These are phyloP conservation scores for Penaeus japonicus DNA, from an alignment of 1,140 invertebrate genomes.

Conservation along the genomic window DNA sequence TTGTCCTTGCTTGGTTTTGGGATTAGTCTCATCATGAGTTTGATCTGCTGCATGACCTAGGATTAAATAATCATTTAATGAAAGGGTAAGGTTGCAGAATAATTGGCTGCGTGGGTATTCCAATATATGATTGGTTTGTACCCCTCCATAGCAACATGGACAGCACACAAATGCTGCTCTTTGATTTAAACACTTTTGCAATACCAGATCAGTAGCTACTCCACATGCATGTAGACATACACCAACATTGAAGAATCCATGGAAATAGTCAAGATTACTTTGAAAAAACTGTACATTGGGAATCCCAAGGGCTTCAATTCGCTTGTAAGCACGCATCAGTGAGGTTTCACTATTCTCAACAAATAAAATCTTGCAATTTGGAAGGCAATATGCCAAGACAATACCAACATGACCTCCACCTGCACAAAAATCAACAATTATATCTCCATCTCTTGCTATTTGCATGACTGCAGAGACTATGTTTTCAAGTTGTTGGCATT, in stretches of 20 bases:
- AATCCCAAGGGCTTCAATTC: slow-evolving; percentile 75
- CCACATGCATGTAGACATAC: slow-evolving; percentile 93
- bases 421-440: slow-evolving; percentile 94
- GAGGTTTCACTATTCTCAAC: slow-evolving; percentile 95
- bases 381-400: slow-evolving; percentile 80
- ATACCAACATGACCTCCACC: slow-evolving; percentile 93
- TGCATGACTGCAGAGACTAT: slow-evolving; percentile 76
- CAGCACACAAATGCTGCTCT: slow-evolving; percentile 87
- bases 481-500: slow-evolving; percentile 90
- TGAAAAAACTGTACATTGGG: slow-evolving; percentile 84
- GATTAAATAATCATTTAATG: slow-evolving; percentile 76
- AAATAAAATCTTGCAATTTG: slow-evolving; percentile 71
- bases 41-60: slow-evolving; percentile 90
- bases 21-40: slow-evolving; percentile 77
- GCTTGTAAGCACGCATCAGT: slow-evolving; percentile 75
- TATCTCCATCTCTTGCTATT: slow-evolving; percentile 64
- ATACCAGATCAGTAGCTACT: slow-evolving; percentile 90
- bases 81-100: slow-evolving; percentile 72
- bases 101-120: slow-evolving; percentile 71
- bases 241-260: slow-evolving; percentile 77
- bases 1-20: slow-evolving; percentile 77
- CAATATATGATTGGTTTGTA: slow-evolving; percentile 76
- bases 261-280: slow-evolving; percentile 74
- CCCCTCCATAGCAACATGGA: slow-evolving; percentile 93
- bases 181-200: slow-evolving; percentile 80